phyloP scores from a whole-genome alignment of 2,888 invertebrate species.

The Encarsia formosa region DNA sequence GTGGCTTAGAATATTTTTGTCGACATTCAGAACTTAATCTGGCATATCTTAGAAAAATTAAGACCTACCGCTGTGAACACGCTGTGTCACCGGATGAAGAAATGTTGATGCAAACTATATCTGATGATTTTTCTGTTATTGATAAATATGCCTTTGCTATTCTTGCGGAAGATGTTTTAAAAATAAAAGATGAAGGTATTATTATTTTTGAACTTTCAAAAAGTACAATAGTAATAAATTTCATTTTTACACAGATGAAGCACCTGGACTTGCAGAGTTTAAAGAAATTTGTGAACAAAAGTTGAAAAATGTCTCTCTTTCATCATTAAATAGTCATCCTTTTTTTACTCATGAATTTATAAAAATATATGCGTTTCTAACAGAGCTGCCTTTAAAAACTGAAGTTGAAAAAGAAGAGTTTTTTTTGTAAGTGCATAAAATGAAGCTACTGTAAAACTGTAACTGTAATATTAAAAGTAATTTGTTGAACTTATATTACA shows the following conservation, averaged over 20 bases:
- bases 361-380: conserved; percentile 75
- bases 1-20: conserved; percentile 78
- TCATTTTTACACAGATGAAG: conserved; percentile 58
- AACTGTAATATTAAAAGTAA: not conserved
- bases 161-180: conserved; percentile 70
- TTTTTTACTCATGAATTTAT: conserved; percentile 86
- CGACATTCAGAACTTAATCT: conserved; percentile 63
- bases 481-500: conserved; percentile 35
- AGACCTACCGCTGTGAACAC: conserved; percentile 66
- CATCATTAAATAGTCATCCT: conserved; percentile 64
- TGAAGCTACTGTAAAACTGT: not conserved
- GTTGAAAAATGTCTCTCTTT: conserved; percentile 65
- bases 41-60: conserved; percentile 65
- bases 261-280: conserved; percentile 67
- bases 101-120: conserved; percentile 50
- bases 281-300: conserved; percentile 65
- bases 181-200: conserved; percentile 52
- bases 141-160: conserved; percentile 77
- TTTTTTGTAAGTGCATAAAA: conserved; percentile 57
- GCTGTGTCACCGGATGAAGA: conserved; percentile 71
- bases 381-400: conserved; percentile 74
- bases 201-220: not conserved
- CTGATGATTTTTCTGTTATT: conserved; percentile 56
- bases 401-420: conserved; percentile 74
- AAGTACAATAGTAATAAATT: too few species aligned